Percentiles rank a stretch among this genome's conserved stretches.
phyloP scores from a whole-genome alignment of 2,797 vertebrate species.

The Chloroceryle amazona region DNA sequence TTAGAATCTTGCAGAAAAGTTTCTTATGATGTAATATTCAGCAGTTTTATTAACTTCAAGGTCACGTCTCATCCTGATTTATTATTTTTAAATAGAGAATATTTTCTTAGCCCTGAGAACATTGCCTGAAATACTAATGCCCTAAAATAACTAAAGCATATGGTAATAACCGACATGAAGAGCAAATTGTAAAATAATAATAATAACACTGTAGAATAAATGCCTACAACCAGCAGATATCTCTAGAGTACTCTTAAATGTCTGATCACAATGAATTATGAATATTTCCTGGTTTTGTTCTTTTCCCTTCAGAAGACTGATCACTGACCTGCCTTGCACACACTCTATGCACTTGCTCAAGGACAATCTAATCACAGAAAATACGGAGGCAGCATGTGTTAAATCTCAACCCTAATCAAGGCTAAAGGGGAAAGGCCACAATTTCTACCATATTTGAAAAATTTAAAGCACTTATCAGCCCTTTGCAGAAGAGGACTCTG shows the following conservation, averaged over 20 bases:
- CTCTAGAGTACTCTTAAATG: constrained; percentile 48
- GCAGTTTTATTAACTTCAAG: neutral
- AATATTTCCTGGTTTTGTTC: constrained; percentile 46
- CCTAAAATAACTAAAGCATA: neutral
- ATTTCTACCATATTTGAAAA: constrained; percentile 49
- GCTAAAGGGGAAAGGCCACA: constrained; percentile 59
- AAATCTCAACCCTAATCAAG: constrained; percentile 67
- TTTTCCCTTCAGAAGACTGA: constrained; percentile 32
- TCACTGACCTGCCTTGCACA: constrained; percentile 44
- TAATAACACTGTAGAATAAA: neutral
- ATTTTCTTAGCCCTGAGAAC: neutral
- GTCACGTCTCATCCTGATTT: neutral
- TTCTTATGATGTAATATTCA: neutral
- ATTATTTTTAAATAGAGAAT: neutral
- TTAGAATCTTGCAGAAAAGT: neutral
- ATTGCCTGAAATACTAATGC: neutral
- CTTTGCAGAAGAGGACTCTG: constrained; percentile 44
- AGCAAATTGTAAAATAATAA: constrained; percentile 24
- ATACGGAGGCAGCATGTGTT: constrained; percentile 39
- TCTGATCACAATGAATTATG: constrained; percentile 56
- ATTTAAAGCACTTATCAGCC: constrained; percentile 63
- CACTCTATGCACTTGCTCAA: constrained; percentile 47
- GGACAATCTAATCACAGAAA: constrained; percentile 69
- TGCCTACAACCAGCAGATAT: neutral
- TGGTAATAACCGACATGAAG: neutral